Evolutionary conservation across 2,888 invertebrate species (phyloP).

Genomic region (Piscicola geometra): DNA sequence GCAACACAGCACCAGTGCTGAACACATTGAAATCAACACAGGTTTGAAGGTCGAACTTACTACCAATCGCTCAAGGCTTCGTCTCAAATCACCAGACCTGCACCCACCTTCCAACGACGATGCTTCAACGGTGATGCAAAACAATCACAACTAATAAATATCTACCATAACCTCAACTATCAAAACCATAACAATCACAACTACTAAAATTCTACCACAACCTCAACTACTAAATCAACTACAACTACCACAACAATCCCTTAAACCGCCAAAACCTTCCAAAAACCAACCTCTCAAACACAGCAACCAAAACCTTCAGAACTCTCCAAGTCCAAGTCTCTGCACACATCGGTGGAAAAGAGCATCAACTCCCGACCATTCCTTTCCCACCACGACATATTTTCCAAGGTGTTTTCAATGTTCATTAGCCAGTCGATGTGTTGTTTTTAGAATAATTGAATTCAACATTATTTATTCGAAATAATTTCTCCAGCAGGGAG

Average conservation of each 20-base stretch:
- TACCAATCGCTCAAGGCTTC: constrained; percentile 78
- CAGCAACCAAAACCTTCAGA: not conserved
- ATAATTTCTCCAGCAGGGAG: not conserved
- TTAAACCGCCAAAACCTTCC: too few relatives aligned
- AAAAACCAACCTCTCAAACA: too few relatives aligned
- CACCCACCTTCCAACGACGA: constrained; percentile 70
- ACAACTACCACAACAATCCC: too few relatives aligned
- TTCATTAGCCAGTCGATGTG: not conserved
- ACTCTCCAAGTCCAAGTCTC: constrained; percentile 26
- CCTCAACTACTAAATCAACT: too few relatives aligned
- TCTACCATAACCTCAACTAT: too few relatives aligned
- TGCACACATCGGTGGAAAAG: constrained; percentile 17
- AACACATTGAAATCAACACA: too few relatives aligned
- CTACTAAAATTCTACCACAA: too few relatives aligned
- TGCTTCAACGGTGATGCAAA: not conserved
- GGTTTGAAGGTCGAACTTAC: constrained; percentile 91
- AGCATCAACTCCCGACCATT: not conserved
- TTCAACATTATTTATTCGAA: not conserved
- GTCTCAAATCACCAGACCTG: constrained; percentile 72
- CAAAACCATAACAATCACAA: too few relatives aligned
- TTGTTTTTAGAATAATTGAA: not conserved
- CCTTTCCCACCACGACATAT: constrained; percentile 19
- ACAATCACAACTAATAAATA: too few relatives aligned
- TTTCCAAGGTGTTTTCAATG: not conserved
- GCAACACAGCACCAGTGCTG: too few relatives aligned